Base-by-base conservation (phyloP, 2,888 invertebrate species). In the Microctonus brassicae region DNA sequence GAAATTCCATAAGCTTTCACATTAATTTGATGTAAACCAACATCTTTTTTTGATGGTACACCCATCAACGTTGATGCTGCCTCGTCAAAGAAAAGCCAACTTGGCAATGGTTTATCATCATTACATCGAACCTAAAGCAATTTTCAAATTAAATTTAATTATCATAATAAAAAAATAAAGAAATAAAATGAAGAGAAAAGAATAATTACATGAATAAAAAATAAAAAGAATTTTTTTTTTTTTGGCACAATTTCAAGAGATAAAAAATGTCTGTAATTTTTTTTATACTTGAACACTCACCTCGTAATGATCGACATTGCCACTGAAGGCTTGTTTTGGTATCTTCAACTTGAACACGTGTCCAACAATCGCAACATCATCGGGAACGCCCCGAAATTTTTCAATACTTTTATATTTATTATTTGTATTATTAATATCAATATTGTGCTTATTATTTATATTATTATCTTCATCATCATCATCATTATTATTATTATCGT, bases 21-120 rank as follows among this genome's bases (percentile, higher is more conserved):
- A 22, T 89, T 90, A 79, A 94, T 89, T 75, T 91, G 91, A 83
- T 93, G 90, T 62, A 91, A 89, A 64, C 94, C 95, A 11, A 92
- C 85, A 84, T 95, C 93, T 72, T 90, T 89, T 66, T 88, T 88
- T 76, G 91, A 89, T 0, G 96, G 95, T 68, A 95, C 90, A 20
- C 95, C 95, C 86, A 92, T 91, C 83, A 96, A 90, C 70, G 92
- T 89, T n/a, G 92, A 92, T 75, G 91, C 91, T 67, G 89, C 89
- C 68, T 91, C 90, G 86, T 94, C 93, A 88, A 94, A 94, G 76
- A 91, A 89, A 80, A 94, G 88, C 94, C 94, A 94, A 75, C 88
- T 87, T 0, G 94, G 93, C 77, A 92, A 82, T 0, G 86, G 80
- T 66, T 87, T 86, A 20, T 87, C 86, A 57, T 84, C 82, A 34